These are phyloP conservation scores for Noctua comes DNA, from an alignment of 2,888 invertebrate genomes.

Conservation along the genomic window DNA sequence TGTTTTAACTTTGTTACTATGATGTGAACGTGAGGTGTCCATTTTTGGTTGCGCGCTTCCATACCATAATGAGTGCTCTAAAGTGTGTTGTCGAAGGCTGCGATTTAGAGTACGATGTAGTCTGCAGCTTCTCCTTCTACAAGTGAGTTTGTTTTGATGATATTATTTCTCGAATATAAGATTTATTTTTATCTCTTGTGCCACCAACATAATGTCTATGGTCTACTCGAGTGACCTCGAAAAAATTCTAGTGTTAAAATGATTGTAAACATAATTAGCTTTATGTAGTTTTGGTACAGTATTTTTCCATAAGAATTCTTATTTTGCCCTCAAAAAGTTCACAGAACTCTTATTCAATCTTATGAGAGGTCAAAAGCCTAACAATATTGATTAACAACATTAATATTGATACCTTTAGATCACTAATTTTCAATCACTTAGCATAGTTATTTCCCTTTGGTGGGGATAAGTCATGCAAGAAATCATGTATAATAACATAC, in stretches of 20 bases:
- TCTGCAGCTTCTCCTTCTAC: constrained; percentile 89
- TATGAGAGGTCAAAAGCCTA: neutral
- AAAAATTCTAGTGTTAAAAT: constrained; percentile 35
- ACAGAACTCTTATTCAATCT: neutral
- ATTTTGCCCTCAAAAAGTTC: neutral
- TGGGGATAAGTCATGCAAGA: constrained; percentile 30
- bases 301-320: constrained; percentile 42
- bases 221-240: constrained; percentile 69
- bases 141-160: constrained; percentile 84
- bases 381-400: neutral
- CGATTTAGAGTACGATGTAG: constrained; percentile 88
- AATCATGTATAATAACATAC: constrained; percentile 33
- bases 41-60: constrained; percentile 80
- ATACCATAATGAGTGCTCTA: constrained; percentile 83
- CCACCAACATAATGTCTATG: constrained; percentile 57
- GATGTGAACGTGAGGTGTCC: constrained; percentile 85
- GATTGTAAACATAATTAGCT: constrained; percentile 62
- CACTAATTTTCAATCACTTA: neutral
- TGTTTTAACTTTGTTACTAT: constrained; percentile 77
- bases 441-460: neutral
- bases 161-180: constrained; percentile 43
- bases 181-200: constrained; percentile 46
- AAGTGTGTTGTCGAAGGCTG: constrained; percentile 89
- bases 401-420: neutral
- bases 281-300: constrained; percentile 37